Evolutionary conservation across 2,797 vertebrate genomes (phyloP), one percentile per base, ranked within the genome.

Genomic region (Sebastes trivittatus): DNA sequence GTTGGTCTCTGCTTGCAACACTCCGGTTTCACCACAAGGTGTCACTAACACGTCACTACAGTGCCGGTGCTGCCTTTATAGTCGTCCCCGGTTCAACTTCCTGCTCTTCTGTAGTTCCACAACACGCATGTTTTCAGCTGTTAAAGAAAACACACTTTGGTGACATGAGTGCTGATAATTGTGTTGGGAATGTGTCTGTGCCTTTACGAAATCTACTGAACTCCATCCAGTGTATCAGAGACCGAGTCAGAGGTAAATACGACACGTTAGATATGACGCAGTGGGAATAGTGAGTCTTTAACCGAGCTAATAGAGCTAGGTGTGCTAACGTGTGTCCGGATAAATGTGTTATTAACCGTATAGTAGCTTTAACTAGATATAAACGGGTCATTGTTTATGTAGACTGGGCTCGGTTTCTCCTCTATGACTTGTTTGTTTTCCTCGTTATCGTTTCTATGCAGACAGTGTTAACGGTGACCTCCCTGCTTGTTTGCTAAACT

Each of bases 181-280:
- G 69, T 1, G 75, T 5, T 46, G 74, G 83, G 34, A 88, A 93
- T 14, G 67, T 89, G 2, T 80, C 80, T 4, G 65, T 93, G 34
- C 81, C 94, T 71, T 63, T 96, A 14, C 87, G 94, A 25, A 96
- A 95, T 16, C 71, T 95, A 0, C 80, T 93, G 10, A 95, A 96
- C 89, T 92, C 93, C 20, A 73, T 95, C 60, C 92, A 89, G 72
- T 93, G 93, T 25, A 49, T 95, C 20, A 85, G 92, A 78, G 95
- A 95, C 22, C 85, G 93, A 62, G 94, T 96, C 59, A 82, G 91
- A 94, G 95, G 95, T 96, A 90, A 68, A 75, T 27, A 10, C 0
- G 2, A 18, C 16, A 38, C 36, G 36, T 38, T 38, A 13, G 36
- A 38, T 13, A 13, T 13, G 4, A 38, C 36, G 36, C 36, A 38